Percentiles rank a stretch among this genome's conserved stretches.
These are phyloP conservation scores for Drosophila orosa DNA, from an alignment of 1,140 invertebrate genomes.

Conservation along the genomic window DNA sequence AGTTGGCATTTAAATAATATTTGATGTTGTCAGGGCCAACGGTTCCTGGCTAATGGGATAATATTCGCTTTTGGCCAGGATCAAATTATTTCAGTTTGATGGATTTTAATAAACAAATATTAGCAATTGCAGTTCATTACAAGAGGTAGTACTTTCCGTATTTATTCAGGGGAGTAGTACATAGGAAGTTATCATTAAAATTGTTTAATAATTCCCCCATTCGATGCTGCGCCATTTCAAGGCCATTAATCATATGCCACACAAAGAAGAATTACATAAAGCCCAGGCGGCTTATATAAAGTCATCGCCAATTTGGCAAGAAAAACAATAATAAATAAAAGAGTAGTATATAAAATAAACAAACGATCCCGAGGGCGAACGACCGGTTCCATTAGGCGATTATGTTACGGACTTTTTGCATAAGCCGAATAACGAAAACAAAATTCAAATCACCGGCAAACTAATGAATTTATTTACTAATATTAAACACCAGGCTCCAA, in stretches of 20 bases:
- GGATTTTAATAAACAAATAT: slow-evolving; percentile 67
- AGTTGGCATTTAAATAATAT: slow-evolving; percentile 59
- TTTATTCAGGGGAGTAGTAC: slow-evolving; percentile 11
- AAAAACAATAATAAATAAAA: slow-evolving; percentile 14
- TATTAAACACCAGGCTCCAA: neutral
- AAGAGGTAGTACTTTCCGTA: neutral
- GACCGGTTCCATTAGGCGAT: slow-evolving; percentile 42
- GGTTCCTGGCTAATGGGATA: slow-evolving; percentile 36
- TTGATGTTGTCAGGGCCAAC: slow-evolving; percentile 26
- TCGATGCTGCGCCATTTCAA: slow-evolving; percentile 27
- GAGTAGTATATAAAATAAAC: slow-evolving; percentile 17
- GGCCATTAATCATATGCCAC: slow-evolving; percentile 19
- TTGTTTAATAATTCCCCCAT: neutral
- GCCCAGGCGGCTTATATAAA: slow-evolving; percentile 29
- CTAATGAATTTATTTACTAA: slow-evolving; percentile 5
- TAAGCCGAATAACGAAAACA: slow-evolving; percentile 31
- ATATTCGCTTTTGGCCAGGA: slow-evolving; percentile 32
- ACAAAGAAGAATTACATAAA: slow-evolving; percentile 27
- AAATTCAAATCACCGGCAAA: slow-evolving; percentile 29
- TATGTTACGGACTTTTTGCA: slow-evolving; percentile 42
- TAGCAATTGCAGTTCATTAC: slow-evolving; percentile 57
- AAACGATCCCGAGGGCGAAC: slow-evolving; percentile 1
- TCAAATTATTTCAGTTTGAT: slow-evolving; percentile 64
- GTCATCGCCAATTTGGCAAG: slow-evolving; percentile 24
- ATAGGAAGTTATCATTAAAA: neutral